A percentile compares a stretch with the other conserved stretches of the same genome.
These are phyloP conservation scores for Actinia tenebrosa DNA, from an alignment of 64 coral and sea anemone genomes.

Conservation along the genomic window DNA sequence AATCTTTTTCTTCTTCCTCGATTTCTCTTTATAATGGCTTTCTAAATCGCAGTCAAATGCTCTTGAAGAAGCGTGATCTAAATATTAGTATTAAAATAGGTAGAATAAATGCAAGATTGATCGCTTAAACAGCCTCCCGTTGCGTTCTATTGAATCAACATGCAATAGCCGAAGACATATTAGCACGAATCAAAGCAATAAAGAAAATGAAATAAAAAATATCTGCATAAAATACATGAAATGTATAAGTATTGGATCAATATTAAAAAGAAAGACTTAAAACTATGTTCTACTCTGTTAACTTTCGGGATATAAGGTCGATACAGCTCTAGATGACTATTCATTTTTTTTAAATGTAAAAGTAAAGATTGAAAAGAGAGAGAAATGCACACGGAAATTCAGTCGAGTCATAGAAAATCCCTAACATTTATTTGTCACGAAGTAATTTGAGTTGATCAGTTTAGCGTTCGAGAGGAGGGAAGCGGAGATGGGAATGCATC, in stretches of 20 bases:
- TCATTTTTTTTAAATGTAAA: too few relatives aligned
- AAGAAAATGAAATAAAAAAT: background rate
- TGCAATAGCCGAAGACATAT: background rate
- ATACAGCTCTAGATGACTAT: too few relatives aligned
- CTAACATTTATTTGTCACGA: too few relatives aligned
- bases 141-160: background rate
- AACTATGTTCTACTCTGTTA: background rate
- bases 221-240: conserved; percentile 1
- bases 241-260: too few relatives aligned
- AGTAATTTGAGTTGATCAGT: too few relatives aligned
- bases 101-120: background rate
- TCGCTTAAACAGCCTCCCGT: background rate
- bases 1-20: too few relatives aligned
- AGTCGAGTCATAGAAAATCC: too few relatives aligned
- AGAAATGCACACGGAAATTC: too few relatives aligned
- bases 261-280: background rate
- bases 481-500: too few relatives aligned
- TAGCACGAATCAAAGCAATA: background rate
- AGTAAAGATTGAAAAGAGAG: too few relatives aligned
- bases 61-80: background rate
- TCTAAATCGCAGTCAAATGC: background rate
- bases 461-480: too few relatives aligned
- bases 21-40: background rate
- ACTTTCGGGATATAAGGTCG: background rate
- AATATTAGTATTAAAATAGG: background rate